These are phyloP conservation scores for Hybognathus amarus DNA, from an alignment of 2,797 vertebrate genomes.

Conservation along the genomic window DNA sequence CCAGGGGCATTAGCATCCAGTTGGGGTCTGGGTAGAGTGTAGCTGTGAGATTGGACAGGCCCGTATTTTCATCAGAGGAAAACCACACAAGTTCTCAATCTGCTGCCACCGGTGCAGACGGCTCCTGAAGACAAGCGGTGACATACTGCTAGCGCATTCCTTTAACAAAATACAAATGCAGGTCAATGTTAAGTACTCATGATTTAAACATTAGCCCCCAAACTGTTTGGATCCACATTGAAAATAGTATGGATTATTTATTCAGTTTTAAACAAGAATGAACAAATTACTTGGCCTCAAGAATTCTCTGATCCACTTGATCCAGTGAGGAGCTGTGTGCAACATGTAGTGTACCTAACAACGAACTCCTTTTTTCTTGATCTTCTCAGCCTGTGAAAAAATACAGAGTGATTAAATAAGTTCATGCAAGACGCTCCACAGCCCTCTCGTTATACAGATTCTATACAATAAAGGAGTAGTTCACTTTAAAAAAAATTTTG, in stretches of 20 bases:
- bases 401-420: background rate
- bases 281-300: constrained; percentile 93
- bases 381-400: constrained; percentile 89
- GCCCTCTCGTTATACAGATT: background rate
- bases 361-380: constrained; percentile 96
- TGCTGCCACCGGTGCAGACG: constrained; percentile 97
- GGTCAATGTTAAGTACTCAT: background rate
- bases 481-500: too few relatives aligned
- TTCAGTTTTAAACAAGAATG: background rate
- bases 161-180: constrained; percentile 63
- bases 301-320: constrained; percentile 97
- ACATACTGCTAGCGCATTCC: constrained; percentile 93
- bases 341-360: constrained; percentile 94
- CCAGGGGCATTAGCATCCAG: constrained; percentile 85
- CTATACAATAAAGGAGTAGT: background rate
- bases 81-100: constrained; percentile 93
- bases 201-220: background rate
- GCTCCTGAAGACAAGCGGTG: constrained; percentile 92
- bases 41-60: constrained; percentile 88
- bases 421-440: background rate
- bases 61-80: constrained; percentile 93
- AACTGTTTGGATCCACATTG: background rate
- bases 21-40: constrained; percentile 92
- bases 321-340: constrained; percentile 97
- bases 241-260: background rate